Evolutionary conservation across 2,888 invertebrate species (phyloP), one percentile per base, ranked within the genome.

Genomic region (Philhelius pedissequus): DNA sequence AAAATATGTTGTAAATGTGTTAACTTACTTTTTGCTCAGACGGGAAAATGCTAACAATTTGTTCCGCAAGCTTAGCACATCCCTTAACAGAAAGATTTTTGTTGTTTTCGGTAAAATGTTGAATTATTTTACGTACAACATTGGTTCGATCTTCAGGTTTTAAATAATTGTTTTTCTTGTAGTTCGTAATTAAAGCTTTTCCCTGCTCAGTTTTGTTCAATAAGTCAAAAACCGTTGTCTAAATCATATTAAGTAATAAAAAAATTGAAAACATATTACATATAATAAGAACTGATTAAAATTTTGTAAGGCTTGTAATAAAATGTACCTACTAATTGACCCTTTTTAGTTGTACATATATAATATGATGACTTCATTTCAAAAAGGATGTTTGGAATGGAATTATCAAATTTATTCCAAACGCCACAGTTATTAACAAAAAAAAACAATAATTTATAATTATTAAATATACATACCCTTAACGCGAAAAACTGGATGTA

Each of bases 131-230:
- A 20, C 56, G 3, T 22, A 35, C 35, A 6, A 56, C 35, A 35
- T 56, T 35, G 35, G 56, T 56, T 35, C 56, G 8, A n/a, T 56
- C 56, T 35, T 56, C 56, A 56, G 56, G 56, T 20, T 56, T 56
- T 35, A 56, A 56, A 35, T 25, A 25, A 25, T 35, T 35, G 35
- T 35, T 35, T 35, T 35, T 35, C 56, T 56, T 35, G 56, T 56
- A 56, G 20, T 56, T 56, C 56, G 35, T n/a, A 11, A 35, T 56
- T 22, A 56, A 35, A 56, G 35, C 35, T 56, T 56, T 35, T 56
- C 56, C 56, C 2, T 56, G 56, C n/a, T 56, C 56, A 35, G 56
- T 56, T 56, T 56, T 56, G 56, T 56, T 56, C 0, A 35, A 35
- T 35, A 56, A 11, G 22, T 56, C 56, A 56, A 4, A 35, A 56